Evolutionary conservation across 2,797 vertebrate genomes (phyloP).

Genomic region (Anisognathus igniventris): DNA sequence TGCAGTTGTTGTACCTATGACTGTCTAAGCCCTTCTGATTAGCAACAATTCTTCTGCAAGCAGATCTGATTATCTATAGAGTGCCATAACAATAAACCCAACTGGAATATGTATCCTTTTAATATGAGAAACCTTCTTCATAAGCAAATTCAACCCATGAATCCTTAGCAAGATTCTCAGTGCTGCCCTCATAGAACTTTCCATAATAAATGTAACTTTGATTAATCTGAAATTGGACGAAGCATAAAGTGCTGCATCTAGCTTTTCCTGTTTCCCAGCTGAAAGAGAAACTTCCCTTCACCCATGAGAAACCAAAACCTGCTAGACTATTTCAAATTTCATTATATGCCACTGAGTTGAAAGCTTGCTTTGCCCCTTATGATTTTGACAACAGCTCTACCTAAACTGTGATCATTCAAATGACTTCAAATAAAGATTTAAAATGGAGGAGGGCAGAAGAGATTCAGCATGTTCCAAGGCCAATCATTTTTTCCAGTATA

Average conservation of each 20-base stretch:
- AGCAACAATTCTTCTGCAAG: not conserved
- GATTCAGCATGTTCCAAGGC: conserved; percentile 9
- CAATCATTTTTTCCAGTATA: not conserved
- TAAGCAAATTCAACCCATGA: not conserved
- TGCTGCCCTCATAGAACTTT: not conserved
- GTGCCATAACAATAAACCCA: not conserved
- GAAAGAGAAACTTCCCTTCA: not conserved
- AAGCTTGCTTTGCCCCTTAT: not conserved
- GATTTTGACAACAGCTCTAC: not conserved
- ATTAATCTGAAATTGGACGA: not conserved
- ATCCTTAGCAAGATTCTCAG: not conserved
- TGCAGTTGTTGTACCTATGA: not conserved
- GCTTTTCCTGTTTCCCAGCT: not conserved
- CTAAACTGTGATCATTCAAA: not conserved
- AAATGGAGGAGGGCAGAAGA: conserved; percentile 47
- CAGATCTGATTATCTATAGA: not conserved
- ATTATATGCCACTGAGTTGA: not conserved
- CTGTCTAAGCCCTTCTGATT: not conserved
- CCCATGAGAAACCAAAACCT: not conserved
- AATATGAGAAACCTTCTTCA: not conserved
- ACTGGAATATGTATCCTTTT: not conserved
- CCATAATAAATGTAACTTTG: not conserved
- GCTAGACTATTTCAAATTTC: not conserved
- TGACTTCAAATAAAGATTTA: not conserved
- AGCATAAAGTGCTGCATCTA: not conserved